Base-by-base conservation (phyloP, 2,888 invertebrate genomes). In the Eledone cirrhosa region DNA sequence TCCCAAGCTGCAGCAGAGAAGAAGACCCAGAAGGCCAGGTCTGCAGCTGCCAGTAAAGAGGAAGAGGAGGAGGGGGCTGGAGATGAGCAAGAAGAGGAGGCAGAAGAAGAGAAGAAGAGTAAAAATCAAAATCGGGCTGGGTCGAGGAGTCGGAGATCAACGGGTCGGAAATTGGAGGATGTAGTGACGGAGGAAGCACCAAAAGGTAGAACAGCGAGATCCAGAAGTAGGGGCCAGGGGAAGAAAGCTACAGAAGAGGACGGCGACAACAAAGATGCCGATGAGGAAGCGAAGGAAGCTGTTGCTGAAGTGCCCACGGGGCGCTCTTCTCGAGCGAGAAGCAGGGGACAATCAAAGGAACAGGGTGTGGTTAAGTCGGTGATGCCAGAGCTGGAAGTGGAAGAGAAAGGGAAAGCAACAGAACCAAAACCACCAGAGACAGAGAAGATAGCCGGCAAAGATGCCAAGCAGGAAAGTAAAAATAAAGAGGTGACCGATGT, bases 141-240 rank as follows among this genome's bases (percentile, higher is more conserved):
- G 41, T 72, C 72, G 11, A 72, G 72, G 24, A 72, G 72, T 31
- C 72, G 72, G 31, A 22, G 72, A 22, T 31, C 72, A 31, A 31
- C 31, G 29, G 29, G 31, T 69, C 69, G 69, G 5, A 29, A 69
- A 29, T 69, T 29, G 0, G 69, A 69, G 16, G 69, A 69, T 0
- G 33, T 13, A 29, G 72, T 33, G 33, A 33, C n/a, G n/a, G 33
- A 72, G 7, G 24, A 69, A 31, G 22, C 8, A 72, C 19, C n/a
- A 11, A 3, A 31, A 72, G 31, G n/a, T 11, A 72, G 41, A 72
- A 22, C 72, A n/a, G 41, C 24, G 72, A 72, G 72, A 72, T 72
- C 72, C 72, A 72, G 72, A 33, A 72, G 72, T 72, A 33, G 72
- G 72, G 72, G 31, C 72, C 72, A 72, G 72, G 72, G 22, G 72